A percentile compares a stretch with the other conserved stretches of the same genome.
These are phyloP conservation scores for Arion vulgaris DNA, from an alignment of 1,140 invertebrate species.

Conservation along the genomic window DNA sequence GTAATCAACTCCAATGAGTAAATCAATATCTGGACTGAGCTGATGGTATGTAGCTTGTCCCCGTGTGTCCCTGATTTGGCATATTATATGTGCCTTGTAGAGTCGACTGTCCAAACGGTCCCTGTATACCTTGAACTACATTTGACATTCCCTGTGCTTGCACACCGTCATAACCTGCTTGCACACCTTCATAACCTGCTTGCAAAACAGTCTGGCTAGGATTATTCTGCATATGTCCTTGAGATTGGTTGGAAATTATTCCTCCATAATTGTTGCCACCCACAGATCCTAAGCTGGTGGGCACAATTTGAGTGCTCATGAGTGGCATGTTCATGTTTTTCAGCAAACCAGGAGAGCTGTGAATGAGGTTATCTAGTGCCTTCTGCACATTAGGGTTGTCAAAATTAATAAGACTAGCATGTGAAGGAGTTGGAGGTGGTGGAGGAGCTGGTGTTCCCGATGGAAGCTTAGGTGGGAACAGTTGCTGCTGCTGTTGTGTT, in stretches of 20 bases:
- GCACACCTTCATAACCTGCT: background rate
- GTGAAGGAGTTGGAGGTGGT: background rate
- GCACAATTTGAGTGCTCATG: background rate
- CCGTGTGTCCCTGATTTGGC: background rate
- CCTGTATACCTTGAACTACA: background rate
- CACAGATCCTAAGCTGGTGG: background rate
- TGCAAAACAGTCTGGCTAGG: background rate
- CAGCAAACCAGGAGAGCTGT: conserved; percentile 65
- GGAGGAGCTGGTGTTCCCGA: conserved; percentile 10
- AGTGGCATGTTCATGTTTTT: conserved; percentile 50
- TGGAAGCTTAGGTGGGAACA: conserved; percentile 9
- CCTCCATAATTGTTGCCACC: background rate
- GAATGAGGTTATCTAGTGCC: conserved; percentile 73
- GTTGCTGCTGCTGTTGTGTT: conserved; percentile 1
- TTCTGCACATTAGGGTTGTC: conserved; percentile 73
- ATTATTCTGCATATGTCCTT: background rate
- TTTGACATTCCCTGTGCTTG: background rate
- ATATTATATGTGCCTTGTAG: background rate
- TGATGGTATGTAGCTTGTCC: background rate
- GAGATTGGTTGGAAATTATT: background rate
- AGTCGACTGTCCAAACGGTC: background rate
- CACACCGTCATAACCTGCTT: background rate
- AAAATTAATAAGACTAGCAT: conserved; percentile 69
- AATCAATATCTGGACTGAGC: background rate
- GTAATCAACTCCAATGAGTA: background rate